Evolutionary conservation across 2,888 invertebrate species (phyloP).

Genomic region (Drosophila pegasa): DNA sequence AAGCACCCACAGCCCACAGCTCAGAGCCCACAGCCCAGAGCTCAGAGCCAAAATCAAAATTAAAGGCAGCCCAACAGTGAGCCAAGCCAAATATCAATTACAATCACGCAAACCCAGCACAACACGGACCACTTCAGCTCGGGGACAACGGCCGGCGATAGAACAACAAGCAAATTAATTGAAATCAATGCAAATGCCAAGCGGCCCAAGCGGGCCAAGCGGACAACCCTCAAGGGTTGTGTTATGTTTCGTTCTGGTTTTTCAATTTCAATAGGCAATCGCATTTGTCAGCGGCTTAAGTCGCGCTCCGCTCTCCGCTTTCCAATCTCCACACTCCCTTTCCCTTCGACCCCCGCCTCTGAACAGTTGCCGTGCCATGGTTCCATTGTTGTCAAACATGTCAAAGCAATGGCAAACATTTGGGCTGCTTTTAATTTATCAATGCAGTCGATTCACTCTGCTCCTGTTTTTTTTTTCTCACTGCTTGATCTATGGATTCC

Average conservation of each 20-base stretch:
- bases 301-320: constrained; percentile 33
- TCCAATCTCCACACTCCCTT: constrained; percentile 1
- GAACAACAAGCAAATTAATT: constrained; percentile 76
- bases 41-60: constrained; percentile 35
- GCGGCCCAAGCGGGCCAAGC: constrained; percentile 32
- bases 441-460: constrained; percentile 62
- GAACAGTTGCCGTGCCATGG: background rate
- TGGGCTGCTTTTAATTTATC: constrained; percentile 80
- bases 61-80: constrained; percentile 26
- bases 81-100: constrained; percentile 75
- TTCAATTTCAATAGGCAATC: constrained; percentile 74
- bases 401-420: constrained; percentile 80
- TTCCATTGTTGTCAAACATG: constrained; percentile 82
- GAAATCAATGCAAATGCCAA: constrained; percentile 78
- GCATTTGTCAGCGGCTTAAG: constrained; percentile 82
- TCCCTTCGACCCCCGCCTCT: constrained; percentile 4
- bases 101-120: constrained; percentile 70
- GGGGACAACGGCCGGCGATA: constrained; percentile 35
- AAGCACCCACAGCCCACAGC: constrained; percentile 51
- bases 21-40: constrained; percentile 37
- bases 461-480: constrained; percentile 13
- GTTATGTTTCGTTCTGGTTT: constrained; percentile 57
- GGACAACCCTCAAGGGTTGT: constrained; percentile 60
- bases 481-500: constrained; percentile 72
- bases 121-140: constrained; percentile 40